phyloP scores from a whole-genome alignment of 2,888 invertebrate species.

The Eupithecia inturbata region DNA sequence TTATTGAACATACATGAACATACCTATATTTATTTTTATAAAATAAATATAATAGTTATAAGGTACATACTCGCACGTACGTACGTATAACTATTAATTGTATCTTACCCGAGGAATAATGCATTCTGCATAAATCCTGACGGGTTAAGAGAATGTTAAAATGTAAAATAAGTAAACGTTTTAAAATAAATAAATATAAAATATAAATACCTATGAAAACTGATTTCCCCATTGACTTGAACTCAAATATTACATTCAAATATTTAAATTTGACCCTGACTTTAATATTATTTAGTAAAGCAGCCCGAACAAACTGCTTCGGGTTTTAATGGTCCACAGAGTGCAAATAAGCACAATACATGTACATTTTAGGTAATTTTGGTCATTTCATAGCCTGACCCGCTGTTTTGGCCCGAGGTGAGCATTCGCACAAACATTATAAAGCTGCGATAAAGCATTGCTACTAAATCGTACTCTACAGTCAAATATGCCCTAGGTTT shows the following conservation, averaged over 20 bases:
- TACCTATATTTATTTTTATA: too few species aligned
- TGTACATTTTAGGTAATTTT: conserved; percentile 33
- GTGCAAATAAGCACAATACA: conserved; percentile 30
- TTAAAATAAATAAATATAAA: too few species aligned
- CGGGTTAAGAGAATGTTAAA: too few species aligned
- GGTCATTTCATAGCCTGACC: conserved; percentile 31
- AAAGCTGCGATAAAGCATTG: conserved; percentile 8
- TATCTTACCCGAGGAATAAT: too few species aligned
- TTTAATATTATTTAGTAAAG: conserved; percentile 30
- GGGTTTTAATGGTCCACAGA: conserved; percentile 35
- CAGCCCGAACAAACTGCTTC: conserved; percentile 27
- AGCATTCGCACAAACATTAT: conserved; percentile 8
- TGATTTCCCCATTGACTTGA: not conserved
- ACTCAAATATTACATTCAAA: conserved; percentile 9
- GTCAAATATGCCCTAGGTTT: not conserved
- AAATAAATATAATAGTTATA: too few species aligned
- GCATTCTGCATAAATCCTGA: too few species aligned
- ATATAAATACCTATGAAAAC: not conserved
- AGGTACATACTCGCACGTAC: too few species aligned
- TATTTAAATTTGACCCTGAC: conserved; percentile 17
- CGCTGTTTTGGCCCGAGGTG: conserved; percentile 19
- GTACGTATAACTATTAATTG: too few species aligned
- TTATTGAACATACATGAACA: too few species aligned
- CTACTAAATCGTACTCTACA: not conserved
- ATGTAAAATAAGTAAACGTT: too few species aligned